Evolutionary conservation across 2,113 vertebrate species (phyloP), one percentile per base, ranked within the genome.

Genomic region (Tupaia tana): DNA sequence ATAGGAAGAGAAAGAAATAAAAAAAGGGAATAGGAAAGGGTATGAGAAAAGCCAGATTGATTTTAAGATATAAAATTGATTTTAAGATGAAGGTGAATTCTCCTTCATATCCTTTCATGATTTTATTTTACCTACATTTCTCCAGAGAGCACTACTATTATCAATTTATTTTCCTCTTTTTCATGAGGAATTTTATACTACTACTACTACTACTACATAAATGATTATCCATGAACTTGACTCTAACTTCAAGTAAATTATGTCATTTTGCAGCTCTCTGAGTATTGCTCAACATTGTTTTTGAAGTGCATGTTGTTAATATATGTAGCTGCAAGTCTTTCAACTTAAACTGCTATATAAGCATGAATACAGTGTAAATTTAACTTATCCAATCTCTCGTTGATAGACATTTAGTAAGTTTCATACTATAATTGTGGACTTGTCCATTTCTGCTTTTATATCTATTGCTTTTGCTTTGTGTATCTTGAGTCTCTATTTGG

Each of bases 11-110:
- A 93, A 88, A 64, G 34, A 82, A 93, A 58, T 43, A 43, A n/a
- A 22, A 27, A 91, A 63, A 74, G 18, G 69, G 27, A 54, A 83
- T 1, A 73, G 14, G 19, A 43, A 88, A 29, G 16, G 16, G 9
- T 34, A 59, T 58, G 59, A 74, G 43, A 93, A 82, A 61, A 82
- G 70, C 15, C 54, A 77, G 70, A 31, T 4, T 83, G 52, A 19
- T 81, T 67, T 83, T 52, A 64, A 94, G 63, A 69, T 58, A 81
- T 34, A 82, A 88, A 74, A 89, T 69, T 43, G 61, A 93, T 43
- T 43, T 43, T 43, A 73, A 56, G 64, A 27, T 80, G 27, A 83
- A 66, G 43, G 56, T 14, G 54, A 91, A 91, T 14, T 67, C 56
- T 70, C 73, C 75, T 71, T 63, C 14, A 71, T 56, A 66, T 75